Evolutionary conservation across 2,888 invertebrate genomes (phyloP).

Genomic region (Dryobota labecula): DNA sequence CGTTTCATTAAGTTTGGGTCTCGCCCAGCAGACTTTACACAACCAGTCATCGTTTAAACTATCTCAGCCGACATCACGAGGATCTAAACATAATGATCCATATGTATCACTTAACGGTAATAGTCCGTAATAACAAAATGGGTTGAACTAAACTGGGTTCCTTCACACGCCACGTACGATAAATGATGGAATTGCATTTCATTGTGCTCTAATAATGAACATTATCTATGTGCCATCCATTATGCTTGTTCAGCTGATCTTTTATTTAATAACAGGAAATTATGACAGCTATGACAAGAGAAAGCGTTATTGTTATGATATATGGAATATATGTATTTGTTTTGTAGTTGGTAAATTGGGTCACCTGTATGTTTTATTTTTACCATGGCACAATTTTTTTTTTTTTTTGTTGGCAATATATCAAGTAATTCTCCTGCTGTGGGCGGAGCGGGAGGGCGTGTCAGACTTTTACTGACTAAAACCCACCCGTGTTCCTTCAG

Average conservation of each 20-base stretch:
- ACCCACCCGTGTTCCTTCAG: too few species aligned
- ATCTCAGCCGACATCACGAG: conserved; percentile 30
- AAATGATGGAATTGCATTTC: conserved; percentile 69
- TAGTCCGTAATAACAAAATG: conserved; percentile 53
- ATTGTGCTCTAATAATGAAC: conserved; percentile 74
- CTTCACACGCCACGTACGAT: conserved; percentile 65
- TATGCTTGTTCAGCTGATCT: conserved; percentile 58
- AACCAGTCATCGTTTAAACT: conserved; percentile 17
- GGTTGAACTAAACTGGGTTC: conserved; percentile 51
- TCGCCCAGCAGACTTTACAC: background rate
- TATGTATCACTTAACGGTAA: conserved; percentile 50
- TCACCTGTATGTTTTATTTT: background rate
- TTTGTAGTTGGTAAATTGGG: conserved; percentile 10
- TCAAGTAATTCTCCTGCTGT: too few species aligned
- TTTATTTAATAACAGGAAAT: conserved; percentile 74
- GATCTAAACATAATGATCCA: conserved; percentile 30
- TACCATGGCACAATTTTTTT: too few species aligned
- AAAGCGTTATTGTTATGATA: conserved; percentile 62
- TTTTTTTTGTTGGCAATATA: too few species aligned
- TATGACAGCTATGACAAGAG: conserved; percentile 72
- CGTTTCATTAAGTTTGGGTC: background rate
- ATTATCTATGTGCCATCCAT: conserved; percentile 66
- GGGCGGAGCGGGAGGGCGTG: too few species aligned
- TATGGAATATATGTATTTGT: conserved; percentile 27
- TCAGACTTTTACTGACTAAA: too few species aligned